These are phyloP conservation scores for Drosophila sordidula DNA, from an alignment of 2,888 invertebrate species.

Conservation along the genomic window DNA sequence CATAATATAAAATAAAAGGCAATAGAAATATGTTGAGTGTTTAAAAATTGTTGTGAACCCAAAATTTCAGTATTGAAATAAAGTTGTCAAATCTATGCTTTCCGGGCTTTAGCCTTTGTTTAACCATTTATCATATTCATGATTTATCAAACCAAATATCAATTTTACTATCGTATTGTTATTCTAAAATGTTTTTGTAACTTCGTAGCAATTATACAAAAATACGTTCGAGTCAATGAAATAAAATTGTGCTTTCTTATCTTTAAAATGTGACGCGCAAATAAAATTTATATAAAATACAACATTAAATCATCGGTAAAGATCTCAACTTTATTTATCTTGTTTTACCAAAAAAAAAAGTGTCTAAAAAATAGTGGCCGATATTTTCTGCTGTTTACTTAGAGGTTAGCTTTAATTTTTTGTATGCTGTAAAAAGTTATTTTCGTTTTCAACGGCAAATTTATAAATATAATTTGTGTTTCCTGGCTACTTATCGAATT, in stretches of 20 bases:
- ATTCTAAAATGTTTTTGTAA: constrained; percentile 61
- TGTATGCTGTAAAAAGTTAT: too few relatives aligned
- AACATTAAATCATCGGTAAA: neutral
- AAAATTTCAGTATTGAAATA: constrained; percentile 20
- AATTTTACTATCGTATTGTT: constrained; percentile 56
- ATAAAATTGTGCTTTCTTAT: constrained; percentile 53
- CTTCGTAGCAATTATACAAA: constrained; percentile 44
- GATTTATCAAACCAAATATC: constrained; percentile 48
- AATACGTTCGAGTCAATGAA: constrained; percentile 26
- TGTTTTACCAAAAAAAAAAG: too few relatives aligned
- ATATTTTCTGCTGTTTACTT: too few relatives aligned
- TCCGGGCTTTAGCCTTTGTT: constrained; percentile 57
- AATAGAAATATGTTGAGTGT: constrained; percentile 1
- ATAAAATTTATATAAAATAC: constrained; percentile 48
- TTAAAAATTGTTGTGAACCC: constrained; percentile 2
- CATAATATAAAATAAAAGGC: neutral
- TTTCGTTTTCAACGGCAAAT: too few relatives aligned
- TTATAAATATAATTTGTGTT: too few relatives aligned
- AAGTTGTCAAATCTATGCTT: constrained; percentile 34
- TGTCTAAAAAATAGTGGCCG: too few relatives aligned
- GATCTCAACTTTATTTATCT: too few relatives aligned
- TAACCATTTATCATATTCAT: constrained; percentile 33
- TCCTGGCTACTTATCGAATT: too few relatives aligned
- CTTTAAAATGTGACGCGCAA: constrained; percentile 50
- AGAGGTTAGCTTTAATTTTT: too few relatives aligned